These are phyloP conservation scores for Xenopus tropicalis DNA, from an alignment of 2,113 vertebrate species.

Conservation along the genomic window DNA sequence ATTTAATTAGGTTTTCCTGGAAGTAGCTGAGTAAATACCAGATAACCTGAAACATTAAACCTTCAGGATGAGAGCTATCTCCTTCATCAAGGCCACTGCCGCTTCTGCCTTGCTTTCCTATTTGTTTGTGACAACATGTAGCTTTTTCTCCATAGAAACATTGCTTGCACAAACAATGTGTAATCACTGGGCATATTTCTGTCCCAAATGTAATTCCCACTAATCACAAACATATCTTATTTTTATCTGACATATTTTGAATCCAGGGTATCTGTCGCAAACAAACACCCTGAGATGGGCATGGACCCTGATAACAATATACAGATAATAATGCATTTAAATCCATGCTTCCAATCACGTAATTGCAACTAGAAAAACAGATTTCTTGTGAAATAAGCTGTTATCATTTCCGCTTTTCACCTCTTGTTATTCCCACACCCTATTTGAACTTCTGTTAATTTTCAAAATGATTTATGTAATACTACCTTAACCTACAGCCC, in stretches of 20 bases:
- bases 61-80: conserved; percentile 8
- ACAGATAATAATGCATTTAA: no score
- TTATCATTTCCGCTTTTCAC: no score
- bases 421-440: no score
- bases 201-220: conserved; percentile 2
- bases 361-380: no score
- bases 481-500: no score
- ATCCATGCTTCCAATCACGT: no score
- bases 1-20: conserved; percentile 7
- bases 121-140: conserved; percentile 27
- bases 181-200: conserved; percentile 24
- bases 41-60: conserved; percentile 21
- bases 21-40: not conserved
- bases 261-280: no score
- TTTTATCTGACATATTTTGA: not conserved
- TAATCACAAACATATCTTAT: conserved; percentile 3
- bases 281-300: no score
- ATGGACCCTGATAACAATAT: no score
- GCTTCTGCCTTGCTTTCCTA: conserved; percentile 17
- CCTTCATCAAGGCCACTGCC: conserved; percentile 22
- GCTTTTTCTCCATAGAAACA: conserved; percentile 38
- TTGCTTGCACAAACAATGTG: conserved; percentile 2
- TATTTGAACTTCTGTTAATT: no score
- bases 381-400: no score
- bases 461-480: no score